Base-by-base conservation (phyloP, 1,140 invertebrate genomes). In the Zaprionus camerounensis region DNA sequence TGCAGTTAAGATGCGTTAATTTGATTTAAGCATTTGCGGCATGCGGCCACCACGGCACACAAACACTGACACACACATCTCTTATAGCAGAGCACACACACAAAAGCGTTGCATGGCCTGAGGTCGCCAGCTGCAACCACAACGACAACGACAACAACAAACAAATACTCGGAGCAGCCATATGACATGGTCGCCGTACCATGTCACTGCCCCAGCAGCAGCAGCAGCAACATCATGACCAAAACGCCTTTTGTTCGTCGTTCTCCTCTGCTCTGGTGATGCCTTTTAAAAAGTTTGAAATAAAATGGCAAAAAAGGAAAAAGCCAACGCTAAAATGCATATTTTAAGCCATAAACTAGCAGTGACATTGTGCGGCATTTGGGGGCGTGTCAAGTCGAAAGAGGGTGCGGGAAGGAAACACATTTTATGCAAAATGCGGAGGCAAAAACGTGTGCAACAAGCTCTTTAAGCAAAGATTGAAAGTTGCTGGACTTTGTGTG, bases 11-110 rank as follows among this genome's bases (percentile, higher is more conserved):
- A 76, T 80, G 81, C 85, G 85, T 88, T 87, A 90, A 88, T 88
- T 88, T 90, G 65, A 90, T 88, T 90, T 79, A 71, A 84, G 68
- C 75, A 68, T 78, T 88, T 88, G 78, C 73, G 81, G 74, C 78
- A 78, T 76, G 78, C 77, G 70, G 77, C 77, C 20, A 61, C 58
- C 69, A 31, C 38, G 26, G 11, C 20, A 24, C 6, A 34, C 41
- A 9, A 46, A 36, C 20, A 9, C 38, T n/a, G n/a, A 46, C 5
- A 7, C 15, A 41, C 38, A 49, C 51, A 70, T 46, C 70, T 55
- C 61, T 34, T 34, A 34, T 34, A 0, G 51, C 53, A 57, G 51
- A 80, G 71, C 64, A 55, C 67, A 68, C 64, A 67, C 64, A 51
- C 44, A 68, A 71, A 67, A 68, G 28, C 63, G 31, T 44, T 28